Percentiles rank a stretch among this genome's conserved stretches.
phyloP scores from a whole-genome alignment of 2,797 vertebrate species.

The Peromyscus attwateri region DNA sequence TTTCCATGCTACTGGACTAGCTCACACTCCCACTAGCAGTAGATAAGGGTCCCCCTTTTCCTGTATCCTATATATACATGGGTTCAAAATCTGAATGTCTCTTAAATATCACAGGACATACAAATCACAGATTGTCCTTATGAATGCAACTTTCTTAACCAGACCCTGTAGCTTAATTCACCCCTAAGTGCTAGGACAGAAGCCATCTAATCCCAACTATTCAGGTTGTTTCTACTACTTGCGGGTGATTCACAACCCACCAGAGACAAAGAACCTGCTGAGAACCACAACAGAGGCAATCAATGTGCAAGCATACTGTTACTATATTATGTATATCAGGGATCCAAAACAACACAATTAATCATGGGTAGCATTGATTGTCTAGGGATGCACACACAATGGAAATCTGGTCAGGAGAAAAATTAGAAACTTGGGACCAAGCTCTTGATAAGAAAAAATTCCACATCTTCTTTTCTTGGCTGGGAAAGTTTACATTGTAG shows the following conservation, averaged over 20 bases:
- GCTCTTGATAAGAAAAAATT: constrained; percentile 60
- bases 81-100: neutral
- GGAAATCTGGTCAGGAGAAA: constrained; percentile 18
- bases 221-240: neutral
- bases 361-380: constrained; percentile 50
- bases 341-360: neutral
- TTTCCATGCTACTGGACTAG: neutral
- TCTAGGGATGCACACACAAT: neutral
- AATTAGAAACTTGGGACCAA: constrained; percentile 38
- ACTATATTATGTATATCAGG: neutral
- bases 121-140: neutral
- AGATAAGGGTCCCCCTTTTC: neutral
- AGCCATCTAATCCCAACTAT: neutral
- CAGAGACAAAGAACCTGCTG: neutral
- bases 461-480: neutral
- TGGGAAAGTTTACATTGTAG: constrained; percentile 69
- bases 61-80: neutral
- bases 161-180: neutral
- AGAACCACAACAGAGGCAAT: neutral
- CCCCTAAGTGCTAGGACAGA: neutral
- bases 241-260: neutral
- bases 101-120: neutral
- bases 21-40: neutral
- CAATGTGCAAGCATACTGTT: neutral
- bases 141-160: neutral